Conservation (phyloP, 2,797 vertebrate species). For the Meriones psammophilus region DNA sequence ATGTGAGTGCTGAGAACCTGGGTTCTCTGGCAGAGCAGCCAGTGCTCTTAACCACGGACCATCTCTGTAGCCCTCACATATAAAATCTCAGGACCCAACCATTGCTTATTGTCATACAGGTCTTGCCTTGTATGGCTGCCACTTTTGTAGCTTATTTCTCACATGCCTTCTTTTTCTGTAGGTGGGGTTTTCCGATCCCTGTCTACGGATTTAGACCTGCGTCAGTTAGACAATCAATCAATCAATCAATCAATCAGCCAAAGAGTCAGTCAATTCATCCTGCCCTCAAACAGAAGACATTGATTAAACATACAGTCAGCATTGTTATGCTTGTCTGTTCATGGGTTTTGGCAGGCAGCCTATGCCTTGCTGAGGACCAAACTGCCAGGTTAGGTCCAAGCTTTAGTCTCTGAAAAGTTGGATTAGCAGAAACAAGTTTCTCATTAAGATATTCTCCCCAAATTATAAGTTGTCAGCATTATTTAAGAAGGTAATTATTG, state of each 20-base stretch:
- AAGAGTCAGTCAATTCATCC: neutral
- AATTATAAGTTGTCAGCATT: conserved; percentile 1
- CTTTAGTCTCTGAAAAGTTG: neutral
- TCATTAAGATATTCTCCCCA: conserved; percentile 36
- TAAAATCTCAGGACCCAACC: neutral
- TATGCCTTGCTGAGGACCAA: conserved; percentile 36
- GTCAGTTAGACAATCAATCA: neutral
- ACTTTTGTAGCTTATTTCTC: neutral
- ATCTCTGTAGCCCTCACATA: neutral
- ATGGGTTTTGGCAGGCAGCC: neutral
- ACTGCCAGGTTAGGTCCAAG: neutral
- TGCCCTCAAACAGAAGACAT: neutral
- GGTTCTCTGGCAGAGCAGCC: neutral
- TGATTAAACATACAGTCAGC: neutral
- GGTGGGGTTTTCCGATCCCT: neutral
- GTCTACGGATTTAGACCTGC: neutral
- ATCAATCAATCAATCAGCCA: neutral
- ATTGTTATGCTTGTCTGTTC: neutral
- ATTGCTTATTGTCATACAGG: neutral
- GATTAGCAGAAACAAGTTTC: conserved; percentile 14
- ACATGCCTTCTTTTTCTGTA: neutral
- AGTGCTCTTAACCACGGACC: neutral
- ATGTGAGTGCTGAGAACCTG: neutral
- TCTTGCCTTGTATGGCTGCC: neutral
- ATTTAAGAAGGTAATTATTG: conserved; percentile 8